Percentiles rank a stretch among this genome's conserved stretches.
phyloP scores from a whole-genome alignment of 1,140 invertebrate genomes.

The Araneus ventricosus region DNA sequence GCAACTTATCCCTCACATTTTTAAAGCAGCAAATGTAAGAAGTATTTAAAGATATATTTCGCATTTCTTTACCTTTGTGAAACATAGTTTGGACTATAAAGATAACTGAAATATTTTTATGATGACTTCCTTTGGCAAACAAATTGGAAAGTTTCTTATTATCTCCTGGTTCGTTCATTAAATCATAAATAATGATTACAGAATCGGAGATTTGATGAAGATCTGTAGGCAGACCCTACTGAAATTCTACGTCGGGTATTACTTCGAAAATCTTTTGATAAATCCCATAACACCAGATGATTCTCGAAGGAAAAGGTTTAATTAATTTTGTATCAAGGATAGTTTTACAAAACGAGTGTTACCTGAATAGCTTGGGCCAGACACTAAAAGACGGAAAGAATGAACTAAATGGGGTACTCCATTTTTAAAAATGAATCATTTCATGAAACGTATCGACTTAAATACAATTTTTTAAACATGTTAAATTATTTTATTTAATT shows the following conservation, averaged over 20 bases:
- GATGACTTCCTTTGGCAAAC: not conserved
- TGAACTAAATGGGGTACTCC: no score
- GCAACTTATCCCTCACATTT: not conserved
- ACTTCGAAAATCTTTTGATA: not conserved
- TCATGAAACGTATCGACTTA: no score
- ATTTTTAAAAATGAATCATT: no score
- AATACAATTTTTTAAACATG: no score
- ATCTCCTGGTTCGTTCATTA: not conserved
- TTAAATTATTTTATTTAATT: no score
- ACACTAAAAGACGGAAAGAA: no score
- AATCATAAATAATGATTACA: not conserved
- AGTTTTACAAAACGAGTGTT: not conserved
- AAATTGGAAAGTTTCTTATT: not conserved
- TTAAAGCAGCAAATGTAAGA: not conserved
- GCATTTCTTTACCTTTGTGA: not conserved
- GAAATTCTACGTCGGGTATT: not conserved
- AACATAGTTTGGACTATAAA: constrained; percentile 1
- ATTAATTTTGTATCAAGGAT: not conserved
- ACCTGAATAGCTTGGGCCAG: not conserved
- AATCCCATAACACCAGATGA: not conserved
- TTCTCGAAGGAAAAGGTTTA: not conserved
- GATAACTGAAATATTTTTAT: not conserved
- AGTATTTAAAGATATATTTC: constrained; percentile 14
- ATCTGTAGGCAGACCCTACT: not conserved
- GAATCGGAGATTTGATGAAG: not conserved